Evolutionary conservation across 2,888 invertebrate species (phyloP).

Genomic region (Cataglyphis cursor): DNA sequence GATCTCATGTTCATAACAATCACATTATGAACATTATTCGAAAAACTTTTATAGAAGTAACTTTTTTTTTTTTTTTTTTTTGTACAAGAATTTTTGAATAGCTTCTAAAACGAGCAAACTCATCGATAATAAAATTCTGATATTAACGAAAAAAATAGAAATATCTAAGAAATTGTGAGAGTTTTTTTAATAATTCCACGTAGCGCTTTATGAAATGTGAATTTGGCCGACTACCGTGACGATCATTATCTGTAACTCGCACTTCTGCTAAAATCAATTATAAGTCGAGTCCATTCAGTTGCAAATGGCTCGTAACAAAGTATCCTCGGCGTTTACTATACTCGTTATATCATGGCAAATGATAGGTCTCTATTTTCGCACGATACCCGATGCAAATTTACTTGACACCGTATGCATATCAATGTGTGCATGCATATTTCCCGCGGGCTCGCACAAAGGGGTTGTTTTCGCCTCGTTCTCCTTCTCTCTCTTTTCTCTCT

Average conservation of each 20-base stretch:
- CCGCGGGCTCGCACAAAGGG: conserved; percentile 60
- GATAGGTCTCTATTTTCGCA: conserved; percentile 63
- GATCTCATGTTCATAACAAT: not conserved
- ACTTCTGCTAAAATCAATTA: conserved; percentile 26
- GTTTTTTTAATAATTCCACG: not conserved
- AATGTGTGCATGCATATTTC: conserved; percentile 66
- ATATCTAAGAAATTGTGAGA: not conserved
- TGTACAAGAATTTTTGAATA: not conserved
- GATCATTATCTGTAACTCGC: conserved; percentile 12
- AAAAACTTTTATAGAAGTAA: not conserved
- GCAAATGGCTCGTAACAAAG: conserved; percentile 62
- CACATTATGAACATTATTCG: not conserved
- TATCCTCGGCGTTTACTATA: conserved; percentile 61
- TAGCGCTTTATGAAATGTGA: not conserved
- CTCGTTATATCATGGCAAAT: conserved; percentile 61
- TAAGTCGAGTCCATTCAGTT: conserved; percentile 39
- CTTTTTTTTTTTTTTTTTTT: not conserved
- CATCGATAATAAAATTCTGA: not conserved
- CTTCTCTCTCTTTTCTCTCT: conserved; percentile 16
- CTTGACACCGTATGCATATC: conserved; percentile 67
- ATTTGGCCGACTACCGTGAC: not conserved
- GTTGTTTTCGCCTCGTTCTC: conserved; percentile 37
- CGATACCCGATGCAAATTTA: conserved; percentile 71
- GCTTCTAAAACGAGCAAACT: not conserved
- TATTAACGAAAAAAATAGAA: not conserved